Base-by-base conservation (phyloP, 2,888 invertebrate genomes). In the Nipponacmea schrenckii region DNA sequence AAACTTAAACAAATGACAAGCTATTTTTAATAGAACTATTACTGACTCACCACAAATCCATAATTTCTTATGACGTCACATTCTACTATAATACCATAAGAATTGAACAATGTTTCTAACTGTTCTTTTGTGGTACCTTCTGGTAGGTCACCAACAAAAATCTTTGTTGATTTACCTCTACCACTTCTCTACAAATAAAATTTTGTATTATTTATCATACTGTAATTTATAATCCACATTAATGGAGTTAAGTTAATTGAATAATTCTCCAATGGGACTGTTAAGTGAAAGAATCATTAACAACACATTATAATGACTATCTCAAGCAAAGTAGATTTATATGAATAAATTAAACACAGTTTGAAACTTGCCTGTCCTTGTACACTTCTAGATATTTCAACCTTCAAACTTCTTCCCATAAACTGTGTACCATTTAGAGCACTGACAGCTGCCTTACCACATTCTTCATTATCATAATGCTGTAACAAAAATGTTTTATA, bases 341-440 rank as follows among this genome's bases (percentile, higher is more conserved):
- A n/a, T n/a, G n/a, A n/a, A n/a, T n/a, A n/a, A n/a, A n/a, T n/a
- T n/a, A n/a, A n/a, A n/a, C n/a, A n/a, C n/a, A n/a, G n/a, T n/a
- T n/a, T n/a, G n/a, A 8, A 14, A 50, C 71, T 76, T 76, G 84
- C 92, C 91, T 20, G 24, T 56, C 56, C 56, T 14, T 56, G 56
- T 24, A 56, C 56, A 56, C 56, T 56, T 14, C 56, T 56, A 12
- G 56, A 56, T 24, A 56, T 24, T 56, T 97, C 96, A 84, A 97
- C 96, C 91, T 95, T 95, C 92, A 97, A 94, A 79, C 94, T 94
- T 89, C 95, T 94, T 75, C 96, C 97, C 91, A 96, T 95, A 85
- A 97, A 94, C 89, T 94, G 93, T 90, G 93, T 93, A 84, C 96
- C 96, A 92, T 97, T 96, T 88, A 97, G 91, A 87, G 95, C 96